Evolutionary conservation across 2,888 invertebrate species (phyloP), one percentile per base, ranked within the genome.

Genomic region (Nephrotoma flavescens): DNA sequence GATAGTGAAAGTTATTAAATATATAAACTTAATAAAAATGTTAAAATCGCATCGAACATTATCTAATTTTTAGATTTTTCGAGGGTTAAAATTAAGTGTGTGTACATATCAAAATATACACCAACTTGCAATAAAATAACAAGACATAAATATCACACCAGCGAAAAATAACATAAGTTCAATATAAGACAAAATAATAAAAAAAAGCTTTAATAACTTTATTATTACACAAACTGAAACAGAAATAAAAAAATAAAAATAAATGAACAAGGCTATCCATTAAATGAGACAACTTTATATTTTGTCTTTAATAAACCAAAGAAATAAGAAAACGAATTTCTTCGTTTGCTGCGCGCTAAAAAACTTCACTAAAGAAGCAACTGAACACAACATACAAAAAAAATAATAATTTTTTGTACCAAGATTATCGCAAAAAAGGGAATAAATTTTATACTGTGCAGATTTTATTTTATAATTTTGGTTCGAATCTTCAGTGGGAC

Each of bases 271-370:
- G 84, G 42, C 84, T 41, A 84, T 84, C 84, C 84, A 84, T 84
- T 84, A 84, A 84, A 84, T 84, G 42, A 84, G 84, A 84, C 84
- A 84, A 84, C 84, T 84, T 84, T 84, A 84, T 84, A 84, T 84
- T 84, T 84, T 84, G 84, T 84, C 71, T 71, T 71, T 71, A 71
- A 71, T 71, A 71, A 71, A 71, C 71, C 71, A 71, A 31, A 71
- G 71, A 9, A 71, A 71, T 31, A 71, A 71, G 71, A 71, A 71
- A 71, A 71, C 71, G 71, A 71, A 71, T 71, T 71, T 71, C 71
- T 19, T 71, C 71, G 71, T 71, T 71, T 71, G 31, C 31, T 71
- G 71, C 71, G 57, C 57, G 19, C 19, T 71, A 71, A 19, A 71
- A 47, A 71, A 71, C 71, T 71, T 71, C 71, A 31, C 71, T 71